Evolutionary conservation across 2,888 invertebrate species (phyloP), one percentile per base, ranked within the genome.

Genomic region (Orthosia gothica): DNA sequence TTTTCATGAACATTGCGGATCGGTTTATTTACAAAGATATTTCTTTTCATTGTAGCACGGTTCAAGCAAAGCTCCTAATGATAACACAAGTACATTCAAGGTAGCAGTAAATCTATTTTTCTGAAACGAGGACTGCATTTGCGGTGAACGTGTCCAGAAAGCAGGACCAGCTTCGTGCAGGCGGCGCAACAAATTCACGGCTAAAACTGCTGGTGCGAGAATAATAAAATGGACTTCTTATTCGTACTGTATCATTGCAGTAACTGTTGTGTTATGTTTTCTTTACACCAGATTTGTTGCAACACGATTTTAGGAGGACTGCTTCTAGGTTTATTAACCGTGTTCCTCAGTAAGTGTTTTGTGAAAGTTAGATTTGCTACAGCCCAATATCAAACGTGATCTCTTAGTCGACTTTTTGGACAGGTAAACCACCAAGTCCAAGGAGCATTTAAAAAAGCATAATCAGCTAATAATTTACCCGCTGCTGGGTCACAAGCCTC

Each of bases 131-230:
- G 74, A 83, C 82, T 83, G 81, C 86, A 84, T 88, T 88, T 87
- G 76, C 72, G 63, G 70, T 63, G 55, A 32, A 88, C 89, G 89
- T 89, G 89, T 88, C 88, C 79, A 74, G 86, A 88, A 83, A 85
- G 74, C 82, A 26, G 47, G 40, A 55, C 55, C 54, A 66, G 59
- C 18, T 63, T 62, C 23, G 68, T 50, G 63, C 66, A 67, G 12
- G 49, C 70, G 20, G 61, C 40, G 59, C 55, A 66, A 69, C 81
- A 74, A 81, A 76, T 81, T 83, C 65, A 52, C 70, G 13, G 20
- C 52, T 79, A 47, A 62, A 76, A 72, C 57, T 70, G 69, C 52
- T 83, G 47, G n/a, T 58, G 47, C 55, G 20, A 55, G 66, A 67
- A 77, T 70, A 81, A 62, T 65, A 80, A 65, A 74, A 52, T n/a